phyloP scores from a whole-genome alignment of 2,797 vertebrate genomes.

The Lophius americanus region DNA sequence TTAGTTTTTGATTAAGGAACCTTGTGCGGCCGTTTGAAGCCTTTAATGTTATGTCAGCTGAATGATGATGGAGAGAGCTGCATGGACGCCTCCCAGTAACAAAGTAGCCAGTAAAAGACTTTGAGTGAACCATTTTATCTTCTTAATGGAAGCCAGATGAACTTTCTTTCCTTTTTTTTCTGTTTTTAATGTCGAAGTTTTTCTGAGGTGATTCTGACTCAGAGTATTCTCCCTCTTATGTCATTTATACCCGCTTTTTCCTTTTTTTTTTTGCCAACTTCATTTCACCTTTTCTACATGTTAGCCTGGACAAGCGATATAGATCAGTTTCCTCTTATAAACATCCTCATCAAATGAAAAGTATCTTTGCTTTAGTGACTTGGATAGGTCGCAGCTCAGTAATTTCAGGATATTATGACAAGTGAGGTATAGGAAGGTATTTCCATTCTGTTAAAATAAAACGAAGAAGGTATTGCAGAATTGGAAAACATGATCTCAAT shows the following conservation, averaged over 20 bases:
- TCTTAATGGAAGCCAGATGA: slow-evolving; percentile 99
- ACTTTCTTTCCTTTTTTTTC: slow-evolving; percentile 74
- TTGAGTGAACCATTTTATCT: slow-evolving; percentile 98
- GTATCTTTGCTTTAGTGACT: slow-evolving; percentile 6
- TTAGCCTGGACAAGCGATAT: slow-evolving; percentile 10
- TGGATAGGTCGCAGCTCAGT: background rate
- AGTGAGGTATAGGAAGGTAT: background rate
- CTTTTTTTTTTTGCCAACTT: slow-evolving; percentile 47
- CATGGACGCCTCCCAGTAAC: slow-evolving; percentile 93
- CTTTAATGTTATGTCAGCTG: slow-evolving; percentile 98
- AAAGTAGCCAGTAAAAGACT: slow-evolving; percentile 96
- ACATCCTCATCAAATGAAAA: slow-evolving; percentile 12
- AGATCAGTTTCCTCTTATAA: slow-evolving; percentile 8
- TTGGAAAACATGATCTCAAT: background rate
- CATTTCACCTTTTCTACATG: slow-evolving; percentile 47
- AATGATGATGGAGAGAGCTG: slow-evolving; percentile 94
- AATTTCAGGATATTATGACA: background rate
- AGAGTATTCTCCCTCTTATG: slow-evolving; percentile 68
- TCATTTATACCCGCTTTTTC: slow-evolving; percentile 62
- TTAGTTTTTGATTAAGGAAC: slow-evolving; percentile 99
- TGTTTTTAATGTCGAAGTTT: slow-evolving; percentile 90
- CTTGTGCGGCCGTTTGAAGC: slow-evolving; percentile 90
- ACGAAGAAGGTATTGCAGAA: background rate
- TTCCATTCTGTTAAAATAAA: slow-evolving; percentile 5
- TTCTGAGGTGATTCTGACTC: slow-evolving; percentile 80